Evolutionary conservation across 2,113 vertebrate species (phyloP), one percentile per base, ranked within the genome.

Genomic region (Onychostruthus taczanowskii): DNA sequence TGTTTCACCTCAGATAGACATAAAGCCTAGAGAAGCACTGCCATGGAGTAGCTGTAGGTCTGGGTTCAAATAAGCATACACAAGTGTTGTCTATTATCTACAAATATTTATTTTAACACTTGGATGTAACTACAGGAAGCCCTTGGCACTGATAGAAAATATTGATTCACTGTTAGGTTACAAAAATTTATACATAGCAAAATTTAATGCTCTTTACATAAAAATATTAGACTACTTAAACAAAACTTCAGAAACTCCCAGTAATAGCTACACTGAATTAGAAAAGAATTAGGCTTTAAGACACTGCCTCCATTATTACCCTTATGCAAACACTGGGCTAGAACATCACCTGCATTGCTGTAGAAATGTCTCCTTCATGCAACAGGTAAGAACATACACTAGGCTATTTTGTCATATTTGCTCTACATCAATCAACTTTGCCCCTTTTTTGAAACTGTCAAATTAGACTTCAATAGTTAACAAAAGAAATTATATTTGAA

Each of bases 121-220:
- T 97, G 97, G 98, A 98, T 98, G 98, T 98, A 98, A 98, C 98
- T 97, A 98, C 96, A 97, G 97, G 98, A 99, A 99, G 98, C 98
- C 98, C 98, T 98, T 98, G 98, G 98, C 98, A 98, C 98, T 98
- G 97, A 98, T 98, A 98, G 97, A 98, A 99, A 99, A 99, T 99
- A 98, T 98, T 98, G 98, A 98, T 99, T 99, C 98, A 98, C 98
- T 98, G 98, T 98, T 98, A 98, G 97, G 97, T 98, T 98, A 99
- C 99, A 99, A 99, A 98, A 99, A 99, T 99, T 98, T 99, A 98
- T 99, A 99, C 99, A 99, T 99, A 99, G 98, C 99, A 99, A 99
- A 98, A 98, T 99, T 97, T 99, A 98, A 98, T 99, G 99, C 96
- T 97, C 98, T 98, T 99, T 99, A 99, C 98, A 98, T 98, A 99